Percentiles rank a stretch among this genome's conserved stretches.
These are phyloP conservation scores for Cavia porcellus DNA, from an alignment of 2,113 vertebrate genomes.

Conservation along the genomic window DNA sequence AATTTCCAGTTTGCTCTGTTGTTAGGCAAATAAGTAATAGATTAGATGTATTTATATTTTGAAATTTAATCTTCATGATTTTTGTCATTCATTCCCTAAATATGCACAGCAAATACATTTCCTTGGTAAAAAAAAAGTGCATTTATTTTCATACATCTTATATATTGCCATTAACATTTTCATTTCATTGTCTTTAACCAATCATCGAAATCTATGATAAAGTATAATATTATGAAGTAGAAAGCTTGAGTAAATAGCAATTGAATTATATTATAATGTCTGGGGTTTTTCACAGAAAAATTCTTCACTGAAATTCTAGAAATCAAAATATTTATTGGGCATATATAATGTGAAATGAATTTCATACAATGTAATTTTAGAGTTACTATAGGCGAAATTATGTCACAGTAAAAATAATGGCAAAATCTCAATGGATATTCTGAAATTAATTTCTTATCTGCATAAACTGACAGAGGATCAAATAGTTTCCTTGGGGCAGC, in stretches of 20 bases:
- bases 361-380: neutral
- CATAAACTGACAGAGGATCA: neutral
- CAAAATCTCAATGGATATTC: neutral
- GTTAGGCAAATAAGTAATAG: neutral
- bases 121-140: neutral
- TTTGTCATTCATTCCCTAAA: neutral
- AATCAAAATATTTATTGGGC: neutral
- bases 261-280: neutral
- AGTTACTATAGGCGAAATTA: neutral
- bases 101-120: neutral
- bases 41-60: neutral
- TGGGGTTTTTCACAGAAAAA: neutral
- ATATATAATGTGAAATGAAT: neutral
- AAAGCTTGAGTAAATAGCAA: neutral
- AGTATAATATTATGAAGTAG: neutral
- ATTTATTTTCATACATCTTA: neutral
- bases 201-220: neutral
- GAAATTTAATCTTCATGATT: conserved; percentile 1
- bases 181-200: conserved; percentile 9
- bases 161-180: neutral
- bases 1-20: neutral
- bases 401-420: neutral
- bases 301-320: neutral
- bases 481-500: neutral
- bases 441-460: neutral